A percentile compares a stretch with the other conserved stretches of the same genome.
Evolutionary conservation across 2,113 vertebrate genomes (phyloP).

Genomic region (Bujurquina vittata): DNA sequence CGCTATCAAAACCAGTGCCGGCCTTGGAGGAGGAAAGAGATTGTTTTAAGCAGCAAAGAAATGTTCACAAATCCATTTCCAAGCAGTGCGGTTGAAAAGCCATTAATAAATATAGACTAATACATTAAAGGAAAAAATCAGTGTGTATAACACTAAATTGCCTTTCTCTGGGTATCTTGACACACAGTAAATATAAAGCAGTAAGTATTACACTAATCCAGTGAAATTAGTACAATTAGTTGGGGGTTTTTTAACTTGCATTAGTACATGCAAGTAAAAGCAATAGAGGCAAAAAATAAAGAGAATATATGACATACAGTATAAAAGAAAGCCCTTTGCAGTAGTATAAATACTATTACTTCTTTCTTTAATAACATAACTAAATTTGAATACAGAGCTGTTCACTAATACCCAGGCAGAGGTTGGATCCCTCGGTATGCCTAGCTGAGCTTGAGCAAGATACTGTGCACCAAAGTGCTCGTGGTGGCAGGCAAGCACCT

Average conservation of each 20-base stretch:
- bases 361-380: neutral
- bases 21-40: neutral
- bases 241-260: neutral
- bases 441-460: neutral
- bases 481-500: accelerated
- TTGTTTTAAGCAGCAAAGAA: neutral
- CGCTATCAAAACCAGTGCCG: neutral
- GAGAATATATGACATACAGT: neutral
- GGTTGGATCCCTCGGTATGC: neutral
- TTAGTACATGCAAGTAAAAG: neutral
- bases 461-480: neutral
- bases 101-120: neutral
- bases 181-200: neutral
- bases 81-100: neutral
- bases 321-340: neutral
- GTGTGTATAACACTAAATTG: neutral
- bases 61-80: neutral
- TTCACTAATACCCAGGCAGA: neutral
- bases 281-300: neutral
- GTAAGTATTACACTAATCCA: neutral
- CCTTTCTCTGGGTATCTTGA: neutral
- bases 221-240: neutral
- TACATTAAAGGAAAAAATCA: neutral
- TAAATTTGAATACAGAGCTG: neutral
- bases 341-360: neutral